Evolutionary conservation across 1,140 invertebrate genomes (phyloP).

Genomic region (Oreohelix idahoensis): DNA sequence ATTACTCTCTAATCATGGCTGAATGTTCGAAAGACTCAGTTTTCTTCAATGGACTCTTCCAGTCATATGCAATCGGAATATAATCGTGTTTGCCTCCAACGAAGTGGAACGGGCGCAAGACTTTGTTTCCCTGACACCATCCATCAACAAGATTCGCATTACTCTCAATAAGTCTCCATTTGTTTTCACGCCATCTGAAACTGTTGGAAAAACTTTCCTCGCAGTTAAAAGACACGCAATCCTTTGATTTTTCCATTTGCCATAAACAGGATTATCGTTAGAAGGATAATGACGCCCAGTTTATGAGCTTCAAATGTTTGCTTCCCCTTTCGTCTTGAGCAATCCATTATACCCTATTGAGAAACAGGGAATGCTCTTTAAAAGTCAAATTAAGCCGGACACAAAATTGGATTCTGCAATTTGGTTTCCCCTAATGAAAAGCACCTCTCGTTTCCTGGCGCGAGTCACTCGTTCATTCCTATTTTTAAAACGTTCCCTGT

Average conservation of each 20-base stretch:
- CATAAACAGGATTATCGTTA: constrained; percentile 39
- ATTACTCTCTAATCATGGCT: constrained; percentile 11
- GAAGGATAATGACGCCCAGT: constrained; percentile 13
- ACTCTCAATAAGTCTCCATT: constrained; percentile 17
- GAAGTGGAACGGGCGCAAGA: constrained; percentile 14
- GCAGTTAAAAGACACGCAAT: constrained; percentile 19
- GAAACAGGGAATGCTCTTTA: constrained; percentile 41
- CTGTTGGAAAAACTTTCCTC: constrained; percentile 6
- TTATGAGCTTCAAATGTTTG: constrained; percentile 35
- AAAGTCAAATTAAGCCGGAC: constrained; percentile 42
- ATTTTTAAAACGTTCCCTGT: constrained; percentile 22
- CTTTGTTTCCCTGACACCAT: constrained; percentile 17
- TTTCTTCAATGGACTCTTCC: constrained; percentile 9
- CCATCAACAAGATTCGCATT: constrained; percentile 13
- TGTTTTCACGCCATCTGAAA: constrained; percentile 11
- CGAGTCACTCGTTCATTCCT: constrained; percentile 32
- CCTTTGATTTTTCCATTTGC: constrained; percentile 33
- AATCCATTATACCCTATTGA: constrained; percentile 40
- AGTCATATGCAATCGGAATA: constrained; percentile 5
- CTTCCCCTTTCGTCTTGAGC: constrained; percentile 22
- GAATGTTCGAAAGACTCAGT: background rate
- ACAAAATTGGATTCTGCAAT: constrained; percentile 44
- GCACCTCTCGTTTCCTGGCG: constrained; percentile 33
- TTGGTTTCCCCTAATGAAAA: constrained; percentile 41
- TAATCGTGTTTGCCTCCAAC: constrained; percentile 16